phyloP scores from a whole-genome alignment of 2,888 invertebrate genomes.

The Cheilosia soror region DNA sequence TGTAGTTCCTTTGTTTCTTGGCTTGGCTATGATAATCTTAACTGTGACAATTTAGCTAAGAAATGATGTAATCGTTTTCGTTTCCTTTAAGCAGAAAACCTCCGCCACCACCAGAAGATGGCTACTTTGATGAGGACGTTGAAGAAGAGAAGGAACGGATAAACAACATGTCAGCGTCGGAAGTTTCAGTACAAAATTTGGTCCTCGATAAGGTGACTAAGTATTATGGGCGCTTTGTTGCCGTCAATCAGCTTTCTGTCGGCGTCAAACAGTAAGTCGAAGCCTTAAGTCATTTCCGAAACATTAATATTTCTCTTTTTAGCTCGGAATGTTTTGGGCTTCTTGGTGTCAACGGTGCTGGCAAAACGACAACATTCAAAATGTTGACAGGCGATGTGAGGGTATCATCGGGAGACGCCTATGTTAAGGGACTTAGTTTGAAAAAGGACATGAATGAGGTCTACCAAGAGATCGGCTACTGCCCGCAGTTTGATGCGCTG shows the following conservation, averaged over 20 bases:
- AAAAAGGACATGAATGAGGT: conserved; percentile 85
- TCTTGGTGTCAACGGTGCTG: conserved; percentile 93
- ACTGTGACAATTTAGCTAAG: too few relatives aligned
- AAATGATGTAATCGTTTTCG: background rate
- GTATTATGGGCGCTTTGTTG: conserved; percentile 89
- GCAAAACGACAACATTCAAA: conserved; percentile 95
- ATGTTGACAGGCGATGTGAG: conserved; percentile 94
- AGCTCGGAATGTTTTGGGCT: conserved; percentile 86
- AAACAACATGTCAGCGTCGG: conserved; percentile 80
- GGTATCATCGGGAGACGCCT: conserved; percentile 89
- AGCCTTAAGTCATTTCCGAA: background rate
- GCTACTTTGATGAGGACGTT: conserved; percentile 85
- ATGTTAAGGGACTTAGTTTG: conserved; percentile 86
- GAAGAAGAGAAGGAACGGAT: conserved; percentile 85
- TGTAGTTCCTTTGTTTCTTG: too few relatives aligned
- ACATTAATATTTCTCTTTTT: background rate
- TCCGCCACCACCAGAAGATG: conserved; percentile 81
- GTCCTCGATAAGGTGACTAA: conserved; percentile 89
- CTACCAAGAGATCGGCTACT: conserved; percentile 88
- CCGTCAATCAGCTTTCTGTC: conserved; percentile 90
- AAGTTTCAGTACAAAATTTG: conserved; percentile 84
- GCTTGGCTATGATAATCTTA: too few relatives aligned
- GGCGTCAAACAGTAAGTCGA: conserved; percentile 82
- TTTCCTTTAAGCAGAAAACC: conserved; percentile 76
- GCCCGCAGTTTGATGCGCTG: conserved; percentile 91